Percentiles rank a stretch among this genome's conserved stretches.
phyloP scores from a whole-genome alignment of 2,888 invertebrate species.

The Diogma glabrata region DNA sequence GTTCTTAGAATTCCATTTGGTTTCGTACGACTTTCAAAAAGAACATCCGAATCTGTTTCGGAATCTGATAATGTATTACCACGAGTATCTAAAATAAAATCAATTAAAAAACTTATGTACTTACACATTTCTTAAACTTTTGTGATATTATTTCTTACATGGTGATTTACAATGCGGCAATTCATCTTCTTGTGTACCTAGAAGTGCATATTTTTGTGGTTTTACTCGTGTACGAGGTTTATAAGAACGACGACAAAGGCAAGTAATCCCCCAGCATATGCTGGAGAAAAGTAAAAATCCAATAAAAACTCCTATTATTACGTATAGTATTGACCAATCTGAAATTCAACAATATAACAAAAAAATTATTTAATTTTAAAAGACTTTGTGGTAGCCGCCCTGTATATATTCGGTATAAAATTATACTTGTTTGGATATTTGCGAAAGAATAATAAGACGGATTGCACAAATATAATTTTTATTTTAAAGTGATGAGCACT shows the following conservation, averaged over 20 bases:
- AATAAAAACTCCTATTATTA: constrained; percentile 60
- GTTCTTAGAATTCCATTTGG: constrained; percentile 25
- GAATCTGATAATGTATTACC: constrained; percentile 57
- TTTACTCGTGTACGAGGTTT: constrained; percentile 39
- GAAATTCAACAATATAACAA: constrained; percentile 20
- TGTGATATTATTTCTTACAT: constrained; percentile 3
- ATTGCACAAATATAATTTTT: no score
- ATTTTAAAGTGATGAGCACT: no score
- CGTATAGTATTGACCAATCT: constrained; percentile 93
- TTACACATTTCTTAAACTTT: neutral
- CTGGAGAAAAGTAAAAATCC: constrained; percentile 48
- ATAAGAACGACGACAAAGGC: constrained; percentile 44
- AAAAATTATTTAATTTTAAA: no score
- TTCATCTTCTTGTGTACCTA: constrained; percentile 59
- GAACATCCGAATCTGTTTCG: constrained; percentile 75
- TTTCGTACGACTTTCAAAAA: constrained; percentile 56
- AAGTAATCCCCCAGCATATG: constrained; percentile 50
- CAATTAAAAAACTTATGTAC: neutral
- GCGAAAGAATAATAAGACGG: no score
- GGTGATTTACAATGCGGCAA: constrained; percentile 28
- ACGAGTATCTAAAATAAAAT: constrained; percentile 25
- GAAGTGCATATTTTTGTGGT: constrained; percentile 56
- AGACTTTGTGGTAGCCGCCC: no score
- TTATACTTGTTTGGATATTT: no score
- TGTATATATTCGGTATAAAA: no score